Evolutionary conservation across 2,113 vertebrate species (phyloP), one percentile per base, ranked within the genome.

Genomic region (Erinaceus europaeus): DNA sequence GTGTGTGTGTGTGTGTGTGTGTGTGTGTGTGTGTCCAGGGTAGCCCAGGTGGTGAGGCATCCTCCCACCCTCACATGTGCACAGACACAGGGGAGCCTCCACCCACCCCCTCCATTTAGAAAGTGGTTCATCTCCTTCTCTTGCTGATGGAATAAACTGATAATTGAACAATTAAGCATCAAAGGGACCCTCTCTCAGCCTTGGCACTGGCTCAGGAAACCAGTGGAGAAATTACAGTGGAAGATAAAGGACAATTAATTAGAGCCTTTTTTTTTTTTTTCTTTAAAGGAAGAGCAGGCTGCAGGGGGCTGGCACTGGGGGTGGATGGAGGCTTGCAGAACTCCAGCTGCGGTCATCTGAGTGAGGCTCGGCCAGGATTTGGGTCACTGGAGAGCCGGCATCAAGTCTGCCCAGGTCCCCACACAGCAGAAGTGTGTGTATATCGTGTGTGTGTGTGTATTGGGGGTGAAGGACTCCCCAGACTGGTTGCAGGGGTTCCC

Each of bases 81-180:
- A 38, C n/a, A 1, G 29, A 59, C 14, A 8, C 53, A n/a, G 44
- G 3, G 55, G 15, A 13, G 46, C 25, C 42, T 72, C 68, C 13
- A 42, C 4, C 53, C 44, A 81, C 25, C 17, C 18, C 23, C 29
- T 44, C n/a, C n/a, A n/a, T 83, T n/a, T 46, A 27, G 40, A 55
- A 67, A 77, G 36, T 62, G 42, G 48, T 88, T 62, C 25, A 20
- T 34, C 64, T 88, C 69, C 42, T 48, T 85, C 42, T 77, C 44
- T 88, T 64, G 32, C 69, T 83, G 48, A 82, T 74, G 42, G 46
- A 91, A 64, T 74, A 88, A 92, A 91, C 88, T 74, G 91, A 92
- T 93, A 94, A 95, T 93, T 94, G 94, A 92, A 88, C 84, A 95
- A 95, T 90, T 94, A 94, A 92, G 74, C 67, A 93, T 93, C 93